Conservation (phyloP, 2,113 vertebrate genomes). For the Cavia porcellus region DNA sequence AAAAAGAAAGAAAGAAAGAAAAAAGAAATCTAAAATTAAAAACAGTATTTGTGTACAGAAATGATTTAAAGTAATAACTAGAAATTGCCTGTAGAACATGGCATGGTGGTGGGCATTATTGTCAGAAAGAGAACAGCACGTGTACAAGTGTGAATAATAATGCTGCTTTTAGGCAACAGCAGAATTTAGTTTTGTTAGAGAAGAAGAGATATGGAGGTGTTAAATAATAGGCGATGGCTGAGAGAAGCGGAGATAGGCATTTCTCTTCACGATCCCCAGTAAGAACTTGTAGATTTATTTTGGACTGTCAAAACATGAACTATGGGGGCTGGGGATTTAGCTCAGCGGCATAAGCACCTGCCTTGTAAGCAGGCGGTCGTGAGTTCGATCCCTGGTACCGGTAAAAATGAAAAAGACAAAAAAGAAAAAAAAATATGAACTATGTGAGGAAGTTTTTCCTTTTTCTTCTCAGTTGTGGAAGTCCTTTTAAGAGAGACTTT, state of each 20-base stretch:
- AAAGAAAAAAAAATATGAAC: neutral
- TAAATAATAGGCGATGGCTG: neutral
- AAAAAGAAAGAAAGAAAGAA: slow-evolving; percentile 16
- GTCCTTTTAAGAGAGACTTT: neutral
- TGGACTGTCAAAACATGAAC: neutral
- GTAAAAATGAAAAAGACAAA: no score
- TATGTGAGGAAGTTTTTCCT: neutral
- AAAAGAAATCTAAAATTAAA: slow-evolving; percentile 2
- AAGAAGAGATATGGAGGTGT: neutral
- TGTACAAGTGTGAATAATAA: neutral
- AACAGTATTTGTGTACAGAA: neutral
- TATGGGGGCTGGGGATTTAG: no score
- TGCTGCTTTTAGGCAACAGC: neutral
- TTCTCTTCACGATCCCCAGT: neutral
- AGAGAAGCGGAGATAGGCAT: neutral
- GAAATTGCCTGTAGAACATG: neutral
- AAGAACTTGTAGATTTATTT: neutral
- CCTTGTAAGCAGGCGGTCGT: no score
- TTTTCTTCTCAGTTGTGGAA: neutral
- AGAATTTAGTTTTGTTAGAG: neutral
- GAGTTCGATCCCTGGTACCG: no score
- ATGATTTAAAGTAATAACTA: neutral
- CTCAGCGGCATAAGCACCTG: no score
- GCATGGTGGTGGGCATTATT: neutral
- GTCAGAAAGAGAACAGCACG: neutral